Evolutionary conservation across 2,888 invertebrate species (phyloP).

Genomic region (Isotomurus palustris): DNA sequence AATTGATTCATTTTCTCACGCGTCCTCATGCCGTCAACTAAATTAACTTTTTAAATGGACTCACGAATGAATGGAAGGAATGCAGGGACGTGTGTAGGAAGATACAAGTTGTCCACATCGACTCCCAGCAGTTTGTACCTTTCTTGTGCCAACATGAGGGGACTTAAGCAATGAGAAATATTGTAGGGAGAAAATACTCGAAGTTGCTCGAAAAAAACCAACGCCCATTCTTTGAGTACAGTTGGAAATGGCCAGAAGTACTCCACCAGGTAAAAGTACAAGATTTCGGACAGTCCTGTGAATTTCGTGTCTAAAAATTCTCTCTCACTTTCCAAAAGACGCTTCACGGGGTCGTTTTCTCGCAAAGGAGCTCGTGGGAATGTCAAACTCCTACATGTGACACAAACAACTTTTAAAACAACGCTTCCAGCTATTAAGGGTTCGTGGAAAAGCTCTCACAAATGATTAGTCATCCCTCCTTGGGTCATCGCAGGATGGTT

Average conservation of each 20-base stretch:
- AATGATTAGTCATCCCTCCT: constrained; percentile 20
- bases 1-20: too few relatives aligned
- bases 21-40: too few relatives aligned
- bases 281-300: background rate
- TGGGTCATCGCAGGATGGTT: constrained; percentile 11
- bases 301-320: background rate
- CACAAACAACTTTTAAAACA: background rate
- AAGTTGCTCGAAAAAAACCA: background rate
- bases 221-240: background rate
- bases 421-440: background rate
- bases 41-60: too few relatives aligned
- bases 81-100: background rate
- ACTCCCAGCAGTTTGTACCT: constrained; percentile 7
- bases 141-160: constrained; percentile 1
- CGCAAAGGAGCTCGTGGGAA: background rate
- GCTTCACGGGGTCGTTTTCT: constrained; percentile 3
- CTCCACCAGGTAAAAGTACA: background rate
- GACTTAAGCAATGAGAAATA: background rate
- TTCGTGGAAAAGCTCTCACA: background rate
- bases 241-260: background rate
- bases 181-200: background rate
- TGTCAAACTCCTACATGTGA: background rate
- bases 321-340: constrained; percentile 5
- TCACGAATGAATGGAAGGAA: background rate
- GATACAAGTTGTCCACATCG: constrained; percentile 4